Evolutionary conservation across 2,888 invertebrate species (phyloP), one percentile per base, ranked within the genome.

Genomic region (Pilophorus perplexus): DNA sequence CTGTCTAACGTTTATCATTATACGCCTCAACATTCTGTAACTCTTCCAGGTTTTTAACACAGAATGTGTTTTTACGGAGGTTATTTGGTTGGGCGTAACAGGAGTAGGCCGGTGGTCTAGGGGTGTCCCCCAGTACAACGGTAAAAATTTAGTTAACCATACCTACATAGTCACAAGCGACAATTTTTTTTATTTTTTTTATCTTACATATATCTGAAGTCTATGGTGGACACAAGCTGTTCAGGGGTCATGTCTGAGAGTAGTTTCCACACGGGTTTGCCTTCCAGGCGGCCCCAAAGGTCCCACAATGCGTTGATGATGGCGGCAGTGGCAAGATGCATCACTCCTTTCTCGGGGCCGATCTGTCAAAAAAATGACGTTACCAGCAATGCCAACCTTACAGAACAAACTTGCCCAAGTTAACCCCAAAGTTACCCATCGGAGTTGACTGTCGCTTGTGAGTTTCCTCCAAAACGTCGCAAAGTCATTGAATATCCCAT

Each of bases 221-320:
- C 93, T 70, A 95, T 89, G 0, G 86, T 83, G 0, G 89, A 88
- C n/a, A 93, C 86, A 27, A 94, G 78, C 75, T 87, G 82, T 79
- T 93, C 89, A 0, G 94, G 92, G 69, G 85, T 84, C 83, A 94
- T 83, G 74, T 94, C 93, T 0, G 82, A 83, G 2, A 95, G 78
- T 0, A 94, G 79, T 74, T 87, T 87, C 94, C 94, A 95, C 0
- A 95, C 77, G 0, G 95, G 93, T 76, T 93, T 93, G 33, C 84
- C 82, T 75, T 90, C 87, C 6, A 89, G 78, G 73, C 89, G 85
- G 0, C 87, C 93, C 93, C 93, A 93, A 60, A 94, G 78, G 77
- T 95, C 95, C 94, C 94, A 95, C 2, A 94, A 76, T 1, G 92
- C 88, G 77, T 94, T 95, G n/a, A 93, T 78, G 60, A 94, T 84